Evolutionary conservation across 2,888 invertebrate genomes (phyloP), one percentile per base, ranked within the genome.

Genomic region (Folsomia manolachei): DNA sequence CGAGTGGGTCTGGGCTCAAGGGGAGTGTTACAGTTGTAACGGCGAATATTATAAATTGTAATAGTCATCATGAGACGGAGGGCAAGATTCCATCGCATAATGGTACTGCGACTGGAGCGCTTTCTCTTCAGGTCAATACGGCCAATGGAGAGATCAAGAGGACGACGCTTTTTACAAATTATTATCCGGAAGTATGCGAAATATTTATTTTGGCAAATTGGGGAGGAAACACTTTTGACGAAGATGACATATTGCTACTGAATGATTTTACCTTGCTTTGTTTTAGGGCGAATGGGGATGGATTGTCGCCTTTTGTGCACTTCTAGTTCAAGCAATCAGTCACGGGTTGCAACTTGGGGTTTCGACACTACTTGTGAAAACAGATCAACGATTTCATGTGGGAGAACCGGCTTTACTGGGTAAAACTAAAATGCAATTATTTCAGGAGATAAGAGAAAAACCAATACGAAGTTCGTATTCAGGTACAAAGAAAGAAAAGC

Each of bases 151-250:
- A 77, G 56, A 70, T 78, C 39, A 76, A 77, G 69, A 80, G 78
- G 72, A 76, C 78, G 11, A 80, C 80, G 23, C 71, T 80, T 7
- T 80, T 77, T 77, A 75, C 76, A 70, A 79, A 79, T 69, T 79
- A 79, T 64, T 79, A 79, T 64, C 79, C 79, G 39, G 79, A n/a
- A n/a, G n/a, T 39, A 39, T 39, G n/a, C 39, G 39, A 76, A 27
- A 9, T n/a, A n/a, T n/a, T n/a, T n/a, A n/a, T 39, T 39, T 39
- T 39, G 39, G 39, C 39, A 39, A 39, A 39, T 39, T 39, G 7
- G 39, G 39, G 39, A n/a, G n/a, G n/a, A n/a, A n/a, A n/a, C n/a
- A n/a, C n/a, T n/a, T n/a, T n/a, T n/a, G n/a, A n/a, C n/a, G n/a
- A n/a, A n/a, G n/a, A n/a, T n/a, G n/a, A 9, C 39, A 39, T 39